Evolutionary conservation across 2,797 vertebrate species (phyloP).

Genomic region (Linurgus olivaceus): DNA sequence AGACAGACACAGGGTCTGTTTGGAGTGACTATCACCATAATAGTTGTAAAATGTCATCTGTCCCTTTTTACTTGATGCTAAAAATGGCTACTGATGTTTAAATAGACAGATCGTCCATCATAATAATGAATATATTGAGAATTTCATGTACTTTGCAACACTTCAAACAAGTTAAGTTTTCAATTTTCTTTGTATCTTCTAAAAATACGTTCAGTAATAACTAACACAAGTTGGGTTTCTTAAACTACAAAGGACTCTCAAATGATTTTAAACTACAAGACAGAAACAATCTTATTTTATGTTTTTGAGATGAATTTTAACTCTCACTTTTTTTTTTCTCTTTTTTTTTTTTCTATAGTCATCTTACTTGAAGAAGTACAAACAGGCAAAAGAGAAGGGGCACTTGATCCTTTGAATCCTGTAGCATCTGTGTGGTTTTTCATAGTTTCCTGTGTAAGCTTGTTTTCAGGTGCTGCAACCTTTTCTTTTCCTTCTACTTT

Average conservation of each 20-base stretch:
- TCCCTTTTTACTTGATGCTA: not conserved
- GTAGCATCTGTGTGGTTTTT: slow-evolving; percentile 66
- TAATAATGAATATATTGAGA: not conserved
- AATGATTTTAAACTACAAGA: not conserved
- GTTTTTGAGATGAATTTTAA: not conserved
- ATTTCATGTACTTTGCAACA: not conserved
- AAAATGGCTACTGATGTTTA: not conserved
- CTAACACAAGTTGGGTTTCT: not conserved
- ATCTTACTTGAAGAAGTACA: slow-evolving; percentile 75
- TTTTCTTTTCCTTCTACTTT: slow-evolving; percentile 69
- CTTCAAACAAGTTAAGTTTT: not conserved
- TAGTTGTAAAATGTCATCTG: not conserved
- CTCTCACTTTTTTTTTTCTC: not conserved
- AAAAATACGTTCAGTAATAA: not conserved
- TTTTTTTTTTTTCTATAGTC: slow-evolving; percentile 5
- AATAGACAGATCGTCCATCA: not conserved
- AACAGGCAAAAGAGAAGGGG: slow-evolving; percentile 61
- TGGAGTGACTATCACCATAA: not conserved
- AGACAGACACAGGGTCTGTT: not conserved
- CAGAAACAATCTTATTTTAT: not conserved
- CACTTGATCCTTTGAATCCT: slow-evolving; percentile 68
- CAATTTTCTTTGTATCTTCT: not conserved
- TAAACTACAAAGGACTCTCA: not conserved
- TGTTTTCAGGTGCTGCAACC: slow-evolving; percentile 66
- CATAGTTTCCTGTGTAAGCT: slow-evolving; percentile 57